Evolutionary conservation across 1,140 invertebrate genomes (phyloP), one percentile per base, ranked within the genome.

Genomic region (Atta texana): DNA sequence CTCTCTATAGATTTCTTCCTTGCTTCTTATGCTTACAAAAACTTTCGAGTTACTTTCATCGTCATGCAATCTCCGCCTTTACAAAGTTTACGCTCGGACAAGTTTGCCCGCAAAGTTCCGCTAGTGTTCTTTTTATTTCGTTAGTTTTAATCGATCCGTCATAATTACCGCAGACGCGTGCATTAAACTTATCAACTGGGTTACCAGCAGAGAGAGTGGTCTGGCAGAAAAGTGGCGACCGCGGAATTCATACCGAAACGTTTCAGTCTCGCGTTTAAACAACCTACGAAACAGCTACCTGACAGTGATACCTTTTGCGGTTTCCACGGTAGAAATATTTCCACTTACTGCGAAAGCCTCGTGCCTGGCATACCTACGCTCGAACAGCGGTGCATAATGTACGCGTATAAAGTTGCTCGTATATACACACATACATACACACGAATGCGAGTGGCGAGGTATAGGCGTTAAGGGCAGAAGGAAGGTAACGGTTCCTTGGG

Each of bases 321-420:
- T 24, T 49, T 28, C n/a, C 59, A 51, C 57, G 69, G 61, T 44
- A 87, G 81, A 92, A 92, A 89, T 90, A 92, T 91, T 92, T 91
- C 85, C 90, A 91, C 90, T 91, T 91, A 89, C 75, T 66, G 61
- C 64, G 76, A 91, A 87, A 91, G 89, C 87, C 88, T 89, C 89
- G 90, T 91, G 90, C 87, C 55, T 31, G 68, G 90, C 85, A 91
- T 91, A 69, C 75, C 24, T 57, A 31, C 18, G 51, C 49, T 39
- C 66, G 53, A 39, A 63, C 39, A 28, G 55, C 39, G 49, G 82
- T 78, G 74, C 75, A 85, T 85, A 68, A 76, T 78, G 74, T 31
- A 78, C 82, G 51, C 63, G 59, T 64, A 39, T 44, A 49, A 18
- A 61, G 14, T 64, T 34, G 59, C 59, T 39, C 34, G 24, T 74